Base-by-base conservation (phyloP, 2,113 vertebrate species). In the Nanorana parkeri region DNA sequence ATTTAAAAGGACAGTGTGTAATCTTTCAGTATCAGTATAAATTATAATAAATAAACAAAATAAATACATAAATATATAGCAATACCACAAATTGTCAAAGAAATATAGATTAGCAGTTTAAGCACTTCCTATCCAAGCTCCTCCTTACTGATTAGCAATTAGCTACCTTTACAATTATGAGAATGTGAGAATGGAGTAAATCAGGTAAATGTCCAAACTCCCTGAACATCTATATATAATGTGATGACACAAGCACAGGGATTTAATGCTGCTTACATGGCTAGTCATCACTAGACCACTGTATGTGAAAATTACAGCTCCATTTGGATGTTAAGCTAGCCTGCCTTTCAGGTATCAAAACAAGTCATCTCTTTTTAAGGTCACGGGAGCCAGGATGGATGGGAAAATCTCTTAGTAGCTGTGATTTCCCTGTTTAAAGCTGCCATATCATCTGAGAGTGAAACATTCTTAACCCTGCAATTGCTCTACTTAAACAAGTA, bases 51-150 rank as follows among this genome's bases (percentile, higher is more conserved):
- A 66, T 20, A 78, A 13, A 8, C 74, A 73, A 29, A 55, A 74
- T 81, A 75, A 75, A 81, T 81, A 65, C 29, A 11, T 61, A 68
- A 68, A 32, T 69, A 69, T 73, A 72, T 29, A 73, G 10, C 11
- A 63, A 51, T 61, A 32, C 17, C 24, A 54, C 24, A 56, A 81
- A 72, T 61, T 21, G 36, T 47, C 17, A 55, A 16, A 24, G 24
- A 32, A 73, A 26, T 54, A 26, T 41, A 72, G 3, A 63, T 36
- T 36, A 36, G 32, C 2, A 36, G 32, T 36, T 36, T 36, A 4
- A 36, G 32, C 4, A 36, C 32, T 36, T 36, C 5, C 32, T 36
- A 36, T 36, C 32, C 32, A 2, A 32, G 20, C 69, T 29, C 16
- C 26, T 52, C 17, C n/a, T 60, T 54, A 52, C 17, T 29, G 3